Base-by-base conservation (phyloP, 2,797 vertebrate genomes). In the Luscinia luscinia region DNA sequence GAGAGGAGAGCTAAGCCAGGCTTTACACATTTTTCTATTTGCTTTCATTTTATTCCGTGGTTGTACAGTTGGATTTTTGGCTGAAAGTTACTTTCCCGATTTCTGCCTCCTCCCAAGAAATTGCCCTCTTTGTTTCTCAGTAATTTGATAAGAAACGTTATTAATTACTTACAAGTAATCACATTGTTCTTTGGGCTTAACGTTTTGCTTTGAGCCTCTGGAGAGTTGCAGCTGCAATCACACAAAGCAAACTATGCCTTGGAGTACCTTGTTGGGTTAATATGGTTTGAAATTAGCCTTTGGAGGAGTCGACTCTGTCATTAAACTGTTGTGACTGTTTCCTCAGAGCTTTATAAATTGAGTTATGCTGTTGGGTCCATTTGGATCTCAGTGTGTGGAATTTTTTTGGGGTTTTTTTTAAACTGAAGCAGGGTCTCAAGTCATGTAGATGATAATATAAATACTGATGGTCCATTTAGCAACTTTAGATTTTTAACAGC, bases 201-300 rank as follows among this genome's bases (percentile, higher is more conserved):
- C n/a, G 2, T 88, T 93, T 95, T 83, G 41, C 78, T 93, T 70
- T 30, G 46, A 85, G 81, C 79, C 79, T 55, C 49, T 66, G 7
- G 83, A 66, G 83, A 82, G 62, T 6, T 89, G 69, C 84, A 91
- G 70, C 79, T 91, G 84, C 78, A 93, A 18, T 91, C 67, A 21
- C 45, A 70, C 69, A 57, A 84, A 93, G 74, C 68, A 52, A 83
- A 95, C 79, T 69, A 12, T 89, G 83, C 89, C 90, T 90, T 69
- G 87, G 93, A 96, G 94, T 94, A 52, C 51, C 83, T 94, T 40
- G 36, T 64, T 68, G 80, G 87, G 78, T 87, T 95, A 91, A 94
- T 76, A 76, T 1, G 7, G 32, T 89, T 91, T 92, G 69, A 90
- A 96, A 93, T 93, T 85, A 79, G 69, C 63, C 83, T 93, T 93